These are phyloP conservation scores for Heliconius aoede DNA, from an alignment of 2,888 invertebrate genomes.

Conservation along the genomic window DNA sequence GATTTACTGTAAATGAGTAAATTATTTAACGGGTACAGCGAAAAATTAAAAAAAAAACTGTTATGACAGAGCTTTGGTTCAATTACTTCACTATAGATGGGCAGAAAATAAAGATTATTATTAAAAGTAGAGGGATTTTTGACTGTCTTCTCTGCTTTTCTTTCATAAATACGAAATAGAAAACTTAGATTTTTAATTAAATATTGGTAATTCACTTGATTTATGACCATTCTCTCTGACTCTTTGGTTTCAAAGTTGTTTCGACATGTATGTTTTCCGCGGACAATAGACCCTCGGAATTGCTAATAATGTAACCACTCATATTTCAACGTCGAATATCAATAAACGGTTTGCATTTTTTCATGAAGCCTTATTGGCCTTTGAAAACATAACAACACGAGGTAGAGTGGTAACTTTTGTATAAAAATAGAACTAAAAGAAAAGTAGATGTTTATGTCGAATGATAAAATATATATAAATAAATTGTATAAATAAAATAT, in stretches of 20 bases:
- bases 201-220: not conserved
- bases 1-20: too few species aligned
- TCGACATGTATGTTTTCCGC: constrained; percentile 9
- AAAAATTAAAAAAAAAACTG: too few species aligned
- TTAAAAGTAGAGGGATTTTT: too few species aligned
- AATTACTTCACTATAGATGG: too few species aligned
- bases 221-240: not conserved
- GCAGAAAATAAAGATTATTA: too few species aligned
- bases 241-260: not conserved
- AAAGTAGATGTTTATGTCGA: not conserved
- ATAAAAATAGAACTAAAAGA: not conserved
- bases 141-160: too few species aligned
- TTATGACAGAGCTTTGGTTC: too few species aligned
- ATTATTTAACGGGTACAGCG: too few species aligned
- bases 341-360: not conserved
- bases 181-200: not conserved
- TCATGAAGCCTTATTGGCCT: not conserved
- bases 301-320: constrained; percentile 3
- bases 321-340: not conserved
- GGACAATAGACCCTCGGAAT: constrained; percentile 8
- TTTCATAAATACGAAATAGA: too few species aligned
- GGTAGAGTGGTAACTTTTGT: not conserved
- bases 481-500: too few species aligned
- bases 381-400: not conserved
- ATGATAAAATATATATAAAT: too few species aligned